Base-by-base conservation (phyloP, 2,888 invertebrate species). In the Rambutsinella grinnellia region DNA sequence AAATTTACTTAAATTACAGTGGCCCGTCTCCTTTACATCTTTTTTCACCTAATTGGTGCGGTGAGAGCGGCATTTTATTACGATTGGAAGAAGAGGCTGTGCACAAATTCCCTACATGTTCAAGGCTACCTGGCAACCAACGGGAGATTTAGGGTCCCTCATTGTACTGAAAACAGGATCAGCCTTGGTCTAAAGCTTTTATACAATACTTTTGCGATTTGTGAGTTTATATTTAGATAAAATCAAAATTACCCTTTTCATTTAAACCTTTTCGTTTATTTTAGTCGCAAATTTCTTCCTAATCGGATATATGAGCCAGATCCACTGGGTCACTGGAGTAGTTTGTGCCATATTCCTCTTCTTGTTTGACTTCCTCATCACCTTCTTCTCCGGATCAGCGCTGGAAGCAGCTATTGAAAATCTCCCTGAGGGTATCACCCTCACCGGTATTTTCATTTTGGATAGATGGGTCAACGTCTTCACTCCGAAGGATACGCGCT, bases 251-350 rank as follows among this genome's bases (percentile, higher is more conserved):
- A 24, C 19, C 49, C 17, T 49, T 49, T 23, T 51, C 51, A n/a
- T 60, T n/a, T n/a, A n/a, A n/a, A n/a, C n/a, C n/a, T 17, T 58
- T 58, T 44, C 3, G 10, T 23, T 51, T 21, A 47, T 69, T 69
- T 17, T 27, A 69, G 71, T 56, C 21, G 54, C 71, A 47, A 63
- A 58, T 1, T 71, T 71, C 36, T 71, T 53, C 28, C 15, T 63
- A 8, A 26, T 71, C 13, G n/a, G 47, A 21, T 71, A 36, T 19
- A 27, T 28, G 1, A 49, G 13, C 15, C 21, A 28, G 23, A 17
- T 63, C 1, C 56, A 56, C n/a, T 62, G 24, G 21, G 61, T 54
- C 1, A 26, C 28, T 21, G 70, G 70, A n/a, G 10, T 57, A 8
- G 36, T 21, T 10, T 26, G 27, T 19, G 10, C 15, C 1, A 3